Evolutionary conservation across 2,797 vertebrate species (phyloP).

Genomic region (Taeniopygia guttata): DNA sequence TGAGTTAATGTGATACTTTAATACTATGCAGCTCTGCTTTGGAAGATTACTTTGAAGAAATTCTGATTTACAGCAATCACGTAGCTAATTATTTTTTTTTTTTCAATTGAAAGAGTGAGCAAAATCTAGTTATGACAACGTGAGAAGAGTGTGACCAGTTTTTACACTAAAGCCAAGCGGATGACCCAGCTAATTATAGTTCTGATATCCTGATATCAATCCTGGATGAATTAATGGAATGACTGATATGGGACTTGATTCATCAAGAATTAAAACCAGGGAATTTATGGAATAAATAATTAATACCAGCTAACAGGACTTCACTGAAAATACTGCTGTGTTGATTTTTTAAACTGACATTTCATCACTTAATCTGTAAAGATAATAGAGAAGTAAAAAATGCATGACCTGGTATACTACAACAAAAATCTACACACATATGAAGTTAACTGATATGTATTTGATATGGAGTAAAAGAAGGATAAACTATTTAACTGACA

Average conservation of each 20-base stretch:
- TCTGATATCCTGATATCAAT: background rate
- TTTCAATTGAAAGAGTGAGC: background rate
- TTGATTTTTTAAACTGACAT: background rate
- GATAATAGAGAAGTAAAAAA: background rate
- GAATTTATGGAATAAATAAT: too few relatives aligned
- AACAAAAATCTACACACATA: background rate
- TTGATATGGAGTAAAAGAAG: background rate
- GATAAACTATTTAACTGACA: background rate
- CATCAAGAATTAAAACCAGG: background rate
- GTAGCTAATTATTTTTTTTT: background rate
- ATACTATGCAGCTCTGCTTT: background rate
- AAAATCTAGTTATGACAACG: background rate
- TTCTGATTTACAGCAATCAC: background rate
- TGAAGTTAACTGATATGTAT: background rate
- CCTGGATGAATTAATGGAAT: constrained; percentile 1
- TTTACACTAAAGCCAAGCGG: background rate
- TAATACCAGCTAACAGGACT: background rate
- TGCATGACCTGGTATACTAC: background rate
- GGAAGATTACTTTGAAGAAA: background rate
- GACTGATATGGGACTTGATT: background rate
- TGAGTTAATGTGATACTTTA: background rate
- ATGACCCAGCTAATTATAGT: background rate
- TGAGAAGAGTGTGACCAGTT: background rate
- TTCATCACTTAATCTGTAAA: background rate
- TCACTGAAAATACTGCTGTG: background rate